These are phyloP conservation scores for Strix uralensis DNA, from an alignment of 2,113 vertebrate genomes.

Conservation along the genomic window DNA sequence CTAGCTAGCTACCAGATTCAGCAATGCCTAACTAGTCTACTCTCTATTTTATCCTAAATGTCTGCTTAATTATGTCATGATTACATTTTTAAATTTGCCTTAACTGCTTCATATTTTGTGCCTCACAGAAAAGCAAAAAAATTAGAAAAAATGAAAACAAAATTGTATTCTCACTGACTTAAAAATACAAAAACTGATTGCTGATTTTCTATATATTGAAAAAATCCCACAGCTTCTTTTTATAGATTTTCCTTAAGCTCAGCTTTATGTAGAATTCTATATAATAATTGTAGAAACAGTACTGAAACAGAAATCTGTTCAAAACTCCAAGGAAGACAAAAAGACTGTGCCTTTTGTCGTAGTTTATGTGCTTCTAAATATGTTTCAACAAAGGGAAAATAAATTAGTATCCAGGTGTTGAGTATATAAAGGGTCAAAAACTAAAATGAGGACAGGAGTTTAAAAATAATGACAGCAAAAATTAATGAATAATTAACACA, in stretches of 20 bases:
- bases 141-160: not conserved
- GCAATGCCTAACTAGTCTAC: not conserved
- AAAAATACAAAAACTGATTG: not conserved
- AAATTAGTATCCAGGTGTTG: not conserved
- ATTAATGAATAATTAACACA: not conserved
- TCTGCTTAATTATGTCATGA: not conserved
- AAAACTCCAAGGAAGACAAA: not conserved
- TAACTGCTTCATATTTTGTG: not conserved
- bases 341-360: not conserved
- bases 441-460: not conserved
- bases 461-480: not conserved
- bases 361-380: not conserved
- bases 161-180: not conserved
- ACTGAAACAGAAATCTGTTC: not conserved
- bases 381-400: not conserved
- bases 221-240: fast-evolving
- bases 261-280: fast-evolving
- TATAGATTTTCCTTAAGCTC: not conserved
- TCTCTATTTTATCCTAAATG: not conserved
- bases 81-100: not conserved
- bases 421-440: not conserved
- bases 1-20: not conserved
- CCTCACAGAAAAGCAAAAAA: not conserved
- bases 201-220: not conserved
- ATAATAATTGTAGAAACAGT: not conserved